Evolutionary conservation across 2,797 vertebrate species (phyloP), one percentile per base, ranked within the genome.

Genomic region (Galaxias olidus): DNA sequence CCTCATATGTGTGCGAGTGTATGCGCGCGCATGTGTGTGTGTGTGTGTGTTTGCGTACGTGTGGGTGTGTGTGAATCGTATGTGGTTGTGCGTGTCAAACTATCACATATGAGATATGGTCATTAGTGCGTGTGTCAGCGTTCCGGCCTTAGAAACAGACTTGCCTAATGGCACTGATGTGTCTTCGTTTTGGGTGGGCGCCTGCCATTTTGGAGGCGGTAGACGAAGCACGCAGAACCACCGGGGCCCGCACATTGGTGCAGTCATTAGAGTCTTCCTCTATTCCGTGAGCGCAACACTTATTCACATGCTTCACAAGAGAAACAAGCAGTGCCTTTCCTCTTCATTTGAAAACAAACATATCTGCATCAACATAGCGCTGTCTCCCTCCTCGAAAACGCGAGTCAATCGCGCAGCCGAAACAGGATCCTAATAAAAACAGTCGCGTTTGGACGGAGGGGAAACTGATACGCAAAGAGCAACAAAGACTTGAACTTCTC

Each of bases 131-230:
- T 44, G 42, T 48, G 13, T 47, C 62, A 51, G 15, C n/a, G 59
- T 47, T 47, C 56, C 10, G 30, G 59, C 20, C 74, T 69, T 63
- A 57, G 49, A 20, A 62, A 72, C 8, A 60, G 18, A 65, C 13
- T 8, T 48, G 54, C 15, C 42, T 81, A 79, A 81, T 72, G 65
- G 74, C 79, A 53, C 64, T 68, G 62, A 76, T 69, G 66, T 54
- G 51, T 74, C 68, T 77, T 66, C 63, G 47, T 69, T 74, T 62
- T 69, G 62, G 15, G 69, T 54, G 45, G 30, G 64, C 43, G n/a
- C 59, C 48, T 76, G 70, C 58, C 73, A 81, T 40, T 82, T 74
- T 45, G 44, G 60, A 57, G 44, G 51, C 4, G 45, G 8, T 56
- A 45, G 19, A 64, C 44, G 61, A 61, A 30, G 74, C 63, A 12